Conservation (phyloP, 2,888 invertebrate species). For the Digitonthophagus gazella region DNA sequence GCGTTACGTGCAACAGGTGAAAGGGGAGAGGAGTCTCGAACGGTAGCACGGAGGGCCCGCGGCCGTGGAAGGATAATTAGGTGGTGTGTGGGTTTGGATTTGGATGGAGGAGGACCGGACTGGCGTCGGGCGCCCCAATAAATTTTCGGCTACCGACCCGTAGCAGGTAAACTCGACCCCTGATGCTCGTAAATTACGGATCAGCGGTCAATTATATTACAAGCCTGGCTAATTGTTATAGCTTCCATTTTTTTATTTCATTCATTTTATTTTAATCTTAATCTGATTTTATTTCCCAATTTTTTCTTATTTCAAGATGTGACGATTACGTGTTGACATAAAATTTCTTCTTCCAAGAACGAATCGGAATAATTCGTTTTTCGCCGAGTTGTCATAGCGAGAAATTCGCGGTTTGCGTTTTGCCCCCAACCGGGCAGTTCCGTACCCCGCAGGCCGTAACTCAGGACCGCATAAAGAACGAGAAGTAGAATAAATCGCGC, state of each 20-base stretch:
- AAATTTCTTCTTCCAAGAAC: not conserved
- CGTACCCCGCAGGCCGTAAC: not conserved
- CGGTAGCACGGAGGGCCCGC: not conserved
- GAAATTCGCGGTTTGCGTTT: not conserved
- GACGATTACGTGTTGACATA: not conserved
- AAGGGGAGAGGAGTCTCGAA: not conserved
- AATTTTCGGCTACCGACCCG: not conserved
- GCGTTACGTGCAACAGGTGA: not conserved
- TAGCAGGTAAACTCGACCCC: not conserved
- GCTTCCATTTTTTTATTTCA: not conserved
- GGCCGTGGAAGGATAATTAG: not conserved
- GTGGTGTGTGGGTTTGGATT: not conserved
- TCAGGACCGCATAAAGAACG: not conserved
- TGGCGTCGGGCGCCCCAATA: not conserved
- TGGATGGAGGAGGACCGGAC: not conserved
- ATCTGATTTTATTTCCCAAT: not conserved
- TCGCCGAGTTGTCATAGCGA: not conserved
- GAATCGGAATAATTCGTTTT: not conserved
- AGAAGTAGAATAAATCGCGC: not conserved
- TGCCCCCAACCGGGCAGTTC: not conserved
- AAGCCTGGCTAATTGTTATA: not conserved
- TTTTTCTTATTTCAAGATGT: no score
- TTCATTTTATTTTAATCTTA: no score
- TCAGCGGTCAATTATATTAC: not conserved
- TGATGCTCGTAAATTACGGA: not conserved